Conservation (phyloP, 1,140 invertebrate genomes). For the Drosophila hydei region DNA sequence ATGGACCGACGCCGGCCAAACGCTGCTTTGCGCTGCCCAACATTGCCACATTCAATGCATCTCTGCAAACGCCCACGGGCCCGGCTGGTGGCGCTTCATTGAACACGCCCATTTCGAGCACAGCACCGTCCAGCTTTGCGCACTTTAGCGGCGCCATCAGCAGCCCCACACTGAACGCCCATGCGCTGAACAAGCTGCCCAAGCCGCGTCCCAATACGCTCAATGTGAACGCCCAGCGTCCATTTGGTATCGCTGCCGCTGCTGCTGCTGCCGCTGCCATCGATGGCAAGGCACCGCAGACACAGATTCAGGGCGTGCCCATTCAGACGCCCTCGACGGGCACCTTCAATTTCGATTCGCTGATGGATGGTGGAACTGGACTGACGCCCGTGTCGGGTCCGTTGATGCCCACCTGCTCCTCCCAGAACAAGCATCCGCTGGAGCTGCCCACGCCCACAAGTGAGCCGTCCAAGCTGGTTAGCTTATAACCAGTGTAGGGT, state of each 20-base stretch:
- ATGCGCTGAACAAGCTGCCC: conserved; percentile 84
- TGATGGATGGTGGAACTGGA: conserved; percentile 96
- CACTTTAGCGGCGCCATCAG: conserved; percentile 43
- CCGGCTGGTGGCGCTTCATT: conserved; percentile 54
- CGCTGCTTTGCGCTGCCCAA: conserved; percentile 58
- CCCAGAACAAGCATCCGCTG: conserved; percentile 87
- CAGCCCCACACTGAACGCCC: conserved; percentile 80
- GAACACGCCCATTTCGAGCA: conserved; percentile 69
- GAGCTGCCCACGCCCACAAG: conserved; percentile 89
- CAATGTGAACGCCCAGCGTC: conserved; percentile 76
- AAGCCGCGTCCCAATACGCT: conserved; percentile 87
- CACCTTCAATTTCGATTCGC: conserved; percentile 94
- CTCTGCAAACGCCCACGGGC: conserved; percentile 71
- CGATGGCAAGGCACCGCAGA: conserved; percentile 81
- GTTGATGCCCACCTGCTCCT: conserved; percentile 88
- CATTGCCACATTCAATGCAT: conserved; percentile 62
- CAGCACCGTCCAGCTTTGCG: conserved; percentile 59
- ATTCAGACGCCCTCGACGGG: conserved; percentile 95
- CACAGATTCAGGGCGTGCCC: conserved; percentile 90
- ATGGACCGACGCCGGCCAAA: conserved; percentile 74
- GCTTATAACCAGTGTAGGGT: conserved; percentile 86
- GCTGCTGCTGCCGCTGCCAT: conserved; percentile 8
- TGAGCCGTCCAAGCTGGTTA: conserved; percentile 89
- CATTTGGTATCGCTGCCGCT: conserved; percentile 32
- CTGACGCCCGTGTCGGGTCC: conserved; percentile 92